Conservation (phyloP, 2,888 invertebrate genomes). For the Chymomyza procnemis region DNA sequence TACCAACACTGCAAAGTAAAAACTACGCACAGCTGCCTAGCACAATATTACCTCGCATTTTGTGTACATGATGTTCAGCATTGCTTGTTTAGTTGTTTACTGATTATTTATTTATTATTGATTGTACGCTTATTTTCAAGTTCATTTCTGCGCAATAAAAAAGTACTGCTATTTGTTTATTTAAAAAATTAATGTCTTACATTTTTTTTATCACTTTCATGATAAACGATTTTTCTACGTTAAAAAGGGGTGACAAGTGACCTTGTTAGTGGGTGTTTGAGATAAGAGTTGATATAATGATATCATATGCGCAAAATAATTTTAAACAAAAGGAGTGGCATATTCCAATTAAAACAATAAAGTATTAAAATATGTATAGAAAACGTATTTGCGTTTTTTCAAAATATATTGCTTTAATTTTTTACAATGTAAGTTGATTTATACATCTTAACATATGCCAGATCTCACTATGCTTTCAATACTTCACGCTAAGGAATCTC, state of each 20-base stretch:
- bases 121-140: conserved; percentile 39
- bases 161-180: conserved; percentile 1
- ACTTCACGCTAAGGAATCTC: no score
- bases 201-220: conserved; percentile 65
- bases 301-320: conserved; percentile 51
- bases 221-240: conserved; percentile 68
- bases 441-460: no score
- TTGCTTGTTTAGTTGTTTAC: not conserved
- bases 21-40: no score
- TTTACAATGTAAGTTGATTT: no score
- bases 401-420: no score
- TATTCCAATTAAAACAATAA: no score
- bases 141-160: conserved; percentile 31
- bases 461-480: no score
- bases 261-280: conserved; percentile 27
- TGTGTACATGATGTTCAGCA: no score
- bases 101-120: not conserved
- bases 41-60: no score
- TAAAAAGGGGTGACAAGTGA: conserved; percentile 42
- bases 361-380: no score
- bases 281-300: conserved; percentile 5
- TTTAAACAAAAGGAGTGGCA: not conserved
- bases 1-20: no score
- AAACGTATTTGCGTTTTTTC: no score
- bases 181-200: conserved; percentile 64